phyloP scores from a whole-genome alignment of 2,888 invertebrate genomes.

The Plagiodera versicolora region DNA sequence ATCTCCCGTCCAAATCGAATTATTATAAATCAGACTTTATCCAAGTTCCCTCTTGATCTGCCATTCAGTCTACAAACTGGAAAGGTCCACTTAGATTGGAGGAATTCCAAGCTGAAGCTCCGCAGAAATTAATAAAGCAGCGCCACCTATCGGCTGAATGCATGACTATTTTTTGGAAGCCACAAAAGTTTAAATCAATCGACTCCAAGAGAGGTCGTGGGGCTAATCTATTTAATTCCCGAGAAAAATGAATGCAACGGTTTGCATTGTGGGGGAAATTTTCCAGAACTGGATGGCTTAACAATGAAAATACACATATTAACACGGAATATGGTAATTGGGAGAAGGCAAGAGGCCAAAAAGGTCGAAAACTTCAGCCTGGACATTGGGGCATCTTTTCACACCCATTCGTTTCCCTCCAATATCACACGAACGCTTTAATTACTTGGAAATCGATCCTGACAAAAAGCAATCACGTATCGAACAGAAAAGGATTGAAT shows the following conservation, averaged over 20 bases:
- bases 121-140: no score
- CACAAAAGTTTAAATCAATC: neutral
- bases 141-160: no score
- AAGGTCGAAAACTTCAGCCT: neutral
- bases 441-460: neutral
- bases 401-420: neutral
- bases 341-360: slow-evolving; percentile 5
- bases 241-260: slow-evolving; percentile 37
- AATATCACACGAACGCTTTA: neutral
- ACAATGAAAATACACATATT: slow-evolving; percentile 34
- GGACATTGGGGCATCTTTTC: neutral
- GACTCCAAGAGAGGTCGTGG: neutral
- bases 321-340: slow-evolving; percentile 36
- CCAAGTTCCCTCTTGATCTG: slow-evolving; percentile 20
- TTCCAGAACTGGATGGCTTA: slow-evolving; percentile 28
- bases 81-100: slow-evolving; percentile 11
- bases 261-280: slow-evolving; percentile 31
- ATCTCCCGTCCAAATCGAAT: slow-evolving; percentile 16
- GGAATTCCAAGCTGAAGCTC: neutral
- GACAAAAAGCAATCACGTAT: slow-evolving; percentile 23
- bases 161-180: no score
- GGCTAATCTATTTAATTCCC: slow-evolving; percentile 36
- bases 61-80: slow-evolving; percentile 8
- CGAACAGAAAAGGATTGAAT: slow-evolving; percentile 25
- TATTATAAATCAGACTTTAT: slow-evolving; percentile 18